Evolutionary conservation across 1,140 invertebrate species (phyloP).

Genomic region (Adelges cooleyi): DNA sequence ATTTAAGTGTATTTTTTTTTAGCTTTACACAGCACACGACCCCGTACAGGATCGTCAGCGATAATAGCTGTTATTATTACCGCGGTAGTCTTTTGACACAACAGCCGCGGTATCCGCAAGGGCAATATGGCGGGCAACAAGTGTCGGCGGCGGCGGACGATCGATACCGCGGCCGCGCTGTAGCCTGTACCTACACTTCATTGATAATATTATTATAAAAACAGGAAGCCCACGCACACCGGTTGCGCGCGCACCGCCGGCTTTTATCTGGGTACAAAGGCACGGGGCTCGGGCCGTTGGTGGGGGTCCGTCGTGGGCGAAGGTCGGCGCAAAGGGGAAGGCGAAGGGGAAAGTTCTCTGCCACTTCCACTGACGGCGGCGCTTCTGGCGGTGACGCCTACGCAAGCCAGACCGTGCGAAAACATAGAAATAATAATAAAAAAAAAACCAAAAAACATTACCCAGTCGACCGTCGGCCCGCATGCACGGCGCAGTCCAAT

Average conservation of each 20-base stretch:
- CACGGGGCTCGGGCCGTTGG: no score
- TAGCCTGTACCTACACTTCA: background rate
- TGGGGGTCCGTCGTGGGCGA: background rate
- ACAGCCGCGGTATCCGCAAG: no score
- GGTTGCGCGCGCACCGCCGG: no score
- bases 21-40: no score
- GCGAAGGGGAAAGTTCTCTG: background rate
- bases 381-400: background rate
- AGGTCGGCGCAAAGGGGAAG: background rate
- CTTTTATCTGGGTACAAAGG: background rate
- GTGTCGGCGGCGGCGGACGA: background rate
- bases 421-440: no score
- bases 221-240: constrained; percentile 2
- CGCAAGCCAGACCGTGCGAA: background rate
- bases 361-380: background rate
- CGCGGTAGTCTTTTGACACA: no score
- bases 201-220: constrained; percentile 18
- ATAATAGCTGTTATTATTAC: no score
- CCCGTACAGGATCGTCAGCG: no score
- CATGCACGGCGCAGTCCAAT: background rate
- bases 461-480: constrained; percentile 11
- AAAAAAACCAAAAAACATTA: no score
- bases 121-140: constrained; percentile 5
- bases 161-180: background rate
- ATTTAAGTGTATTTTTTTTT: no score